Evolutionary conservation across 1,140 invertebrate species (phyloP).

Genomic region (Trachymyrmex cornetzi): DNA sequence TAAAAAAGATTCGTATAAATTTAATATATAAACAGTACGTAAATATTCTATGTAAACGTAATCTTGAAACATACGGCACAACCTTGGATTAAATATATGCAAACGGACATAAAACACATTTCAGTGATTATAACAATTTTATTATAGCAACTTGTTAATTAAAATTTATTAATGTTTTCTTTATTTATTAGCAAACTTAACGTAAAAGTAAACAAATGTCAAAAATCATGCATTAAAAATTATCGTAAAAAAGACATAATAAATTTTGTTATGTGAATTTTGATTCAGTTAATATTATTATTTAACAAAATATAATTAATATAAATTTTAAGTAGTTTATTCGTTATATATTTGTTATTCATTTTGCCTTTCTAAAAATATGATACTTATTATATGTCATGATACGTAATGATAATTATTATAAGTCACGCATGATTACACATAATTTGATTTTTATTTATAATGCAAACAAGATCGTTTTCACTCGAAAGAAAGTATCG

Average conservation of each 20-base stretch:
- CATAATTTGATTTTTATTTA: background rate
- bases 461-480: background rate
- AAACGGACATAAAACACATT: background rate
- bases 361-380: background rate
- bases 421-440: background rate
- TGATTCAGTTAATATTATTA: slow-evolving; percentile 8
- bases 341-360: background rate
- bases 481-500: slow-evolving; percentile 33
- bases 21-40: too few relatives aligned
- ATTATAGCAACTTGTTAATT: background rate
- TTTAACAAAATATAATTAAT: slow-evolving; percentile 9
- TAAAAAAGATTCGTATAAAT: too few relatives aligned
- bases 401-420: too few relatives aligned
- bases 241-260: background rate
- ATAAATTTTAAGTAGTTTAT: background rate
- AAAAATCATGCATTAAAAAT: background rate
- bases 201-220: background rate
- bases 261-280: slow-evolving; percentile 17
- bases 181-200: slow-evolving; percentile 6
- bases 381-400: too few relatives aligned
- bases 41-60: too few relatives aligned
- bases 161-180: background rate
- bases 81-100: background rate
- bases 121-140: slow-evolving; percentile 5
- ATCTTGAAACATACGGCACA: too few relatives aligned